Conservation (phyloP, 2,797 vertebrate genomes). For the Crax fasciolata region DNA sequence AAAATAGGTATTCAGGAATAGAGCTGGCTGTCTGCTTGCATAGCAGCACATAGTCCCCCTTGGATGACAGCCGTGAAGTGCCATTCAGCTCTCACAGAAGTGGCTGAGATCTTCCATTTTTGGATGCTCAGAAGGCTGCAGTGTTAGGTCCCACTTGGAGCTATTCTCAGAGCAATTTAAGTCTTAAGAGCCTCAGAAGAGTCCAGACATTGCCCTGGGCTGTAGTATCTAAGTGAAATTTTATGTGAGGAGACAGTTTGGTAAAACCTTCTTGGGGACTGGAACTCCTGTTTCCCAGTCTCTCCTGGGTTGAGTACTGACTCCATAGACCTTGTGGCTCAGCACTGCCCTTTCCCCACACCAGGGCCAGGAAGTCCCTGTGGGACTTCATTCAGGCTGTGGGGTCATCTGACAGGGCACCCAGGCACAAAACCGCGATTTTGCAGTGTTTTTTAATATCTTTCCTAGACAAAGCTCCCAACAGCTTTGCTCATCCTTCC, state of each 20-base stretch:
- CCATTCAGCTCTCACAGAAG: not conserved
- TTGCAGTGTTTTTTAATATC: not conserved
- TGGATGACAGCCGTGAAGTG: not conserved
- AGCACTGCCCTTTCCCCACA: not conserved
- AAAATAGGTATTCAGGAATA: not conserved
- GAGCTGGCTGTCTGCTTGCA: not conserved
- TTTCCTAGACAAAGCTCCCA: not conserved
- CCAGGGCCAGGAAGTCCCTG: fast-evolving
- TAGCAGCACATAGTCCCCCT: not conserved
- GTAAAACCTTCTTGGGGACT: slow-evolving; percentile 12
- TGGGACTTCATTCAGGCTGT: not conserved
- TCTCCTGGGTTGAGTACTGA: not conserved
- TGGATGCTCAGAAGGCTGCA: not conserved
- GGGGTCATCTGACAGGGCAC: fast-evolving
- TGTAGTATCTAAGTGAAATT: not conserved
- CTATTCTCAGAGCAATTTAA: slow-evolving; percentile 10
- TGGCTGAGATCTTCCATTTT: not conserved
- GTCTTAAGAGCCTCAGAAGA: slow-evolving; percentile 10
- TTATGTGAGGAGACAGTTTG: slow-evolving; percentile 4
- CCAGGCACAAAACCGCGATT: not conserved
- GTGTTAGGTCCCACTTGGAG: not conserved
- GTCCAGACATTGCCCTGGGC: not conserved
- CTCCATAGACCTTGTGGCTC: not conserved
- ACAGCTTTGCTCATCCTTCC: not conserved
- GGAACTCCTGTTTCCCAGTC: not conserved